Percentiles rank a stretch among this genome's conserved stretches.
phyloP scores from a whole-genome alignment of 2,888 invertebrate genomes.

The Phrixothrix hirtus region DNA sequence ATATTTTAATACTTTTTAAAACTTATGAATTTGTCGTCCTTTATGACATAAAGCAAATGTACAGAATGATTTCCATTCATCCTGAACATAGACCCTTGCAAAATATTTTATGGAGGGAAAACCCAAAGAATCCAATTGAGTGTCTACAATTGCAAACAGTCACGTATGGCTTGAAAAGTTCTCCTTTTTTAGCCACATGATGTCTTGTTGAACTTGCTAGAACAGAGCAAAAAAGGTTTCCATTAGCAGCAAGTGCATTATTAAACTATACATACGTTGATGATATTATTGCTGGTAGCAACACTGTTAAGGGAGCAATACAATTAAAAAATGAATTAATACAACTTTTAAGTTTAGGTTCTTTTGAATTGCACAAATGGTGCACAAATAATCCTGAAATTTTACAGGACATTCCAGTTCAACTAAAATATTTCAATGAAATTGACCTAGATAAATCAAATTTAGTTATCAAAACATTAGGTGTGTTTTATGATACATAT shows the following conservation, averaged over 20 bases:
- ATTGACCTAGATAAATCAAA: slow-evolving; percentile 1
- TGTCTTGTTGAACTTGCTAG: slow-evolving; percentile 1
- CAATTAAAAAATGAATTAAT: slow-evolving; percentile 2
- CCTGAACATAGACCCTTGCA: neutral
- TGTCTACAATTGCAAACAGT: slow-evolving; percentile 7
- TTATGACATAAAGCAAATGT: too few relatives aligned
- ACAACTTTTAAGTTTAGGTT: neutral
- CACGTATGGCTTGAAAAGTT: slow-evolving; percentile 5
- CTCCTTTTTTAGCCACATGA: slow-evolving; percentile 4
- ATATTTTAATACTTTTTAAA: slow-evolving; percentile 6
- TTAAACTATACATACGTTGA: slow-evolving; percentile 7
- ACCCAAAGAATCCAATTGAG: neutral
- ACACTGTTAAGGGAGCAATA: neutral
- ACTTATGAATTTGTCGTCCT: neutral
- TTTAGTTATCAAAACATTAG: too few relatives aligned
- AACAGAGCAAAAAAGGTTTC: neutral
- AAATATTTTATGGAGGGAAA: slow-evolving; percentile 11
- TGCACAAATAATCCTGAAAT: neutral
- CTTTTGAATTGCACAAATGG: slow-evolving; percentile 8
- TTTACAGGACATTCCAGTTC: neutral
- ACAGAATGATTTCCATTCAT: too few relatives aligned
- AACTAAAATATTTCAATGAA: neutral
- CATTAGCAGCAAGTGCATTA: neutral
- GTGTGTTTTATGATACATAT: too few relatives aligned
- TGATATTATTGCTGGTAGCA: slow-evolving; percentile 1